Evolutionary conservation across 2,797 vertebrate genomes (phyloP), one percentile per base, ranked within the genome.

Genomic region (Epinephelus awoara): DNA sequence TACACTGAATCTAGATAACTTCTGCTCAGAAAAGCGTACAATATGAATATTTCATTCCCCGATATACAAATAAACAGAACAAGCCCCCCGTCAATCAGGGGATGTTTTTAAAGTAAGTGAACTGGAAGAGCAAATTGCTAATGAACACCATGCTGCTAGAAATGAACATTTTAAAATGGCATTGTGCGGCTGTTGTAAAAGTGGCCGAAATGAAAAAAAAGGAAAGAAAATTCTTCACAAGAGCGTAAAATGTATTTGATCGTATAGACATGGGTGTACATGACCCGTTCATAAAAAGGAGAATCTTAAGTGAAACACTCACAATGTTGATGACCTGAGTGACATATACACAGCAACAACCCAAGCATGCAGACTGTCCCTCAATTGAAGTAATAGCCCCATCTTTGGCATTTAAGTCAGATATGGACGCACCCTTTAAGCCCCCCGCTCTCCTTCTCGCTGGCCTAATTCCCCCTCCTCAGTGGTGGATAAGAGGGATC

Each of bases 41-140:
- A 93, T 94, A 96, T 95, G 91, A 96, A 96, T 96, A 95, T 96
- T 96, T 95, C 91, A 95, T 95, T 94, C 88, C 67, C 78, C 59
- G 86, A 93, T 95, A 94, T 94, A 95, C 94, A 96, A 96, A 95
- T 95, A 96, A 95, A 94, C 90, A 94, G 77, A 92, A 86, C 92
- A 85, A 82, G 79, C 84, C 85, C 77, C 82, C 85, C 75, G 89
- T 94, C 95, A 92, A 93, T 93, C 93, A 88, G 88, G 76, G 88
- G 88, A 90, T 80, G 54, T 77, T 87, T 85, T 80, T 71, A 89
- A 71, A 84, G 86, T 88, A 82, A 91, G 90, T 89, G 87, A 94
- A 91, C 81, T 86, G 91, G 91, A 94, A 94, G 89, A 84, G 70
- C 75, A 93, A 91, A 94, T 89, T 89, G 92, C 92, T 94, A 95